phyloP scores from a whole-genome alignment of 2,888 invertebrate species.

The Sthenelais limicola region DNA sequence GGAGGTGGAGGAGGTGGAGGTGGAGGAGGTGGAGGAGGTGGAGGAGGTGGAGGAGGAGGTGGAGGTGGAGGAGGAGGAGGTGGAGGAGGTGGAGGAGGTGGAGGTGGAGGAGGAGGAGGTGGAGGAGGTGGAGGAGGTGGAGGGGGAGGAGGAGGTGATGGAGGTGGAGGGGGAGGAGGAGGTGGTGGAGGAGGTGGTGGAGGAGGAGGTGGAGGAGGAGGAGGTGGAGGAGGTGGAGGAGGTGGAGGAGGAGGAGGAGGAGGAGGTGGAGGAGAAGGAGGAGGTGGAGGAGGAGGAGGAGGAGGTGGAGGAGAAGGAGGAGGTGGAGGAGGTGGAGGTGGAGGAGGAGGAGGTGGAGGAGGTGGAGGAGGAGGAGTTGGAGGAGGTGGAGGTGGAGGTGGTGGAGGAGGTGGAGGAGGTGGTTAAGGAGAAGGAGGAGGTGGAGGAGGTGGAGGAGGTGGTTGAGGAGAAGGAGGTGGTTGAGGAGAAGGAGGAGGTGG shows the following conservation, averaged over 20 bases:
- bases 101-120: conserved; percentile 2
- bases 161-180: conserved; percentile 1
- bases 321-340: neutral
- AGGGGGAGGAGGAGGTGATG: too few relatives aligned
- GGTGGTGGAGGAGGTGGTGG: neutral
- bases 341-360: neutral
- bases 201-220: neutral
- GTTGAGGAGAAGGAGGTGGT: too few relatives aligned
- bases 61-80: neutral
- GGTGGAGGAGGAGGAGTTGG: neutral
- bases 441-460: too few relatives aligned
- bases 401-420: conserved; percentile 8
- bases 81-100: neutral
- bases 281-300: neutral
- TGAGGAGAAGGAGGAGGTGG: too few relatives aligned
- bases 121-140: neutral
- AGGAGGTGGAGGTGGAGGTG: neutral
- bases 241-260: conserved; percentile 4
- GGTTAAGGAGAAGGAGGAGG: too few relatives aligned
- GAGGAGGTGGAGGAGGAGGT: neutral
- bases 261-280: too few relatives aligned
- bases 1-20: too few relatives aligned
- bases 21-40: too few relatives aligned
- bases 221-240: neutral
- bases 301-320: too few relatives aligned